phyloP scores from a whole-genome alignment of 2,113 vertebrate species.

The Oophaga pumilio region DNA sequence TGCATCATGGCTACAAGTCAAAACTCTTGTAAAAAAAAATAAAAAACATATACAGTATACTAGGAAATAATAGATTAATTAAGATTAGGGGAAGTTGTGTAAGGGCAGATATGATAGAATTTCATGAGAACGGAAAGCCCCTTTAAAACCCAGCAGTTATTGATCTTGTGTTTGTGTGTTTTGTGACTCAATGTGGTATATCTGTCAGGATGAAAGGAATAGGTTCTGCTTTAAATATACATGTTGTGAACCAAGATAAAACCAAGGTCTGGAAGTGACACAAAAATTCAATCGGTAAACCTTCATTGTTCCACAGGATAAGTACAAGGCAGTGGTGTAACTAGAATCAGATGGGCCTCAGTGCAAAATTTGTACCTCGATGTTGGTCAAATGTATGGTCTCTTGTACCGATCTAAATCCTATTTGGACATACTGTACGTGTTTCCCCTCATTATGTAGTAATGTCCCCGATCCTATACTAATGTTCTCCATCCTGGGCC shows the following conservation, averaged over 20 bases:
- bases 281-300: neutral
- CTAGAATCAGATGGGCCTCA: too few species aligned
- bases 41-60: neutral
- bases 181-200: neutral
- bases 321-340: neutral
- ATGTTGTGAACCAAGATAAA: neutral
- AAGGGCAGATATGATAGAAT: neutral
- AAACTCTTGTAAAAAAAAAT: neutral
- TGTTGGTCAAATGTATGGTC: too few species aligned
- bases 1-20: neutral
- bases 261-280: slow-evolving; percentile 7
- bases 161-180: slow-evolving; percentile 1
- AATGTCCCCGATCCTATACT: too few species aligned
- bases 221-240: neutral
- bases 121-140: slow-evolving; percentile 13
- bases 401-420: too few species aligned
- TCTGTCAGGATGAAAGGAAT: slow-evolving; percentile 8
- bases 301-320: neutral
- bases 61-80: neutral
- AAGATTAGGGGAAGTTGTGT: neutral
- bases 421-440: too few species aligned
- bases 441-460: too few species aligned
- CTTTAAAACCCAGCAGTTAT: slow-evolving; percentile 9
- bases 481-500: too few species aligned
- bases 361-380: too few species aligned